A percentile compares a stretch with the other conserved stretches of the same genome.
phyloP scores from a whole-genome alignment of 2,113 vertebrate genomes.

The Scalopus aquaticus region DNA sequence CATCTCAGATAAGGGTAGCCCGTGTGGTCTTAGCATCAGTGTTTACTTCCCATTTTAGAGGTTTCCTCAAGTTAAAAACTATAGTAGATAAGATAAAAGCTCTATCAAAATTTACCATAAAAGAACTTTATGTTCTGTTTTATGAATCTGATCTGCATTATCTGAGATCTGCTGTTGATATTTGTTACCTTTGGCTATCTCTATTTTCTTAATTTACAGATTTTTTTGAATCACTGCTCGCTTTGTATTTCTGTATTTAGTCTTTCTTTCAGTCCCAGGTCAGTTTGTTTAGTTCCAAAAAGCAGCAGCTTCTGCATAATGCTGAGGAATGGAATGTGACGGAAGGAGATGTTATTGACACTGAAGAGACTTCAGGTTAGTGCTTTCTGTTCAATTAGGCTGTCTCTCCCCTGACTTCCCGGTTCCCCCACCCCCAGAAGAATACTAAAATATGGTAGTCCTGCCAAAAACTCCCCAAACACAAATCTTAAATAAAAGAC shows the following conservation, averaged over 20 bases:
- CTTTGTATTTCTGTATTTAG: neutral
- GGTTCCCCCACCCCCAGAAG: neutral
- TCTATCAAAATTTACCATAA: constrained; percentile 20
- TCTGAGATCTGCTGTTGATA: neutral
- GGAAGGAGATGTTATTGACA: neutral
- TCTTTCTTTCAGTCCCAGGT: neutral
- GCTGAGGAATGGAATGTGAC: neutral
- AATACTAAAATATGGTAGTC: neutral
- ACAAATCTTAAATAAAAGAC: constrained; percentile 33
- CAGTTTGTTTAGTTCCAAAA: constrained; percentile 1
- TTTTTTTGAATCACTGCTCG: neutral
- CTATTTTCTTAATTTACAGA: constrained; percentile 2
- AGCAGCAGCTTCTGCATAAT: neutral
- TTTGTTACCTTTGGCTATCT: constrained; percentile 17
- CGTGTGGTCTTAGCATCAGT: neutral
- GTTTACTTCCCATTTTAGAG: neutral
- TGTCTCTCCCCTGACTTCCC: neutral
- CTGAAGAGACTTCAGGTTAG: neutral
- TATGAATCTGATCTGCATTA: neutral
- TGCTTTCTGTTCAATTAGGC: neutral
- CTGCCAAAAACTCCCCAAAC: neutral
- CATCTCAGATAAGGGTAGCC: neutral
- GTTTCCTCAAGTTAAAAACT: neutral
- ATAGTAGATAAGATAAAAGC: neutral
- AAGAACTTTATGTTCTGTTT: neutral